Evolutionary conservation across 2,888 invertebrate species (phyloP).

Genomic region (Agrotis puta): DNA sequence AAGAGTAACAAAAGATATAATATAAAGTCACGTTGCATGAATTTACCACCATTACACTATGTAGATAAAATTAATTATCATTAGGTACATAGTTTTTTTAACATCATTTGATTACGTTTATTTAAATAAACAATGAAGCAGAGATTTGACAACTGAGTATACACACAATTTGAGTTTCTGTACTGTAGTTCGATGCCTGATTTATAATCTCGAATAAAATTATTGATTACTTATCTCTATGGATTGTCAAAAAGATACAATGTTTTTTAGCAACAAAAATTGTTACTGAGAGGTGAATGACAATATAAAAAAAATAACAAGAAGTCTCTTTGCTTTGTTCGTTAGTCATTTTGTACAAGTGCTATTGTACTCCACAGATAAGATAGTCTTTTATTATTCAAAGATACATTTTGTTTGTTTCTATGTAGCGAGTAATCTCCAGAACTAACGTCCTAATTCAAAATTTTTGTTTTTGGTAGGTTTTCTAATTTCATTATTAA

Average conservation of each 20-base stretch:
- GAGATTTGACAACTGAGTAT: constrained; percentile 11
- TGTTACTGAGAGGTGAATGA: background rate
- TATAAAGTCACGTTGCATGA: background rate
- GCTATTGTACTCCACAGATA: constrained; percentile 13
- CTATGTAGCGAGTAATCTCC: too few species aligned
- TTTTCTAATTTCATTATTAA: too few species aligned
- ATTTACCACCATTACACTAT: background rate
- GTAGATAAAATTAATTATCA: constrained; percentile 2
- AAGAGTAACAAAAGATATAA: background rate
- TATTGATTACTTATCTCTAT: constrained; percentile 26
- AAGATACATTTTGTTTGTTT: too few species aligned
- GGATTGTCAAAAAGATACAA: constrained; percentile 2
- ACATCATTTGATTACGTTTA: background rate
- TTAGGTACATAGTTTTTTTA: background rate
- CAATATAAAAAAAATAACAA: background rate
- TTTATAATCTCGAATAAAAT: constrained; percentile 22
- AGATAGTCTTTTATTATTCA: background rate
- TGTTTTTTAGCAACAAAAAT: background rate
- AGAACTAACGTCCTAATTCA: too few species aligned
- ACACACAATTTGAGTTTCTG: background rate
- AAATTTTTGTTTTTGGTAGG: too few species aligned
- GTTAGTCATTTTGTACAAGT: background rate
- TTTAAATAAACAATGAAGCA: constrained; percentile 6
- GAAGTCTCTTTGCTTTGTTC: background rate
- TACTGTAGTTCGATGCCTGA: background rate